Evolutionary conservation across 2,113 vertebrate genomes (phyloP), one percentile per base, ranked within the genome.

Genomic region (Tetrax tetrax): DNA sequence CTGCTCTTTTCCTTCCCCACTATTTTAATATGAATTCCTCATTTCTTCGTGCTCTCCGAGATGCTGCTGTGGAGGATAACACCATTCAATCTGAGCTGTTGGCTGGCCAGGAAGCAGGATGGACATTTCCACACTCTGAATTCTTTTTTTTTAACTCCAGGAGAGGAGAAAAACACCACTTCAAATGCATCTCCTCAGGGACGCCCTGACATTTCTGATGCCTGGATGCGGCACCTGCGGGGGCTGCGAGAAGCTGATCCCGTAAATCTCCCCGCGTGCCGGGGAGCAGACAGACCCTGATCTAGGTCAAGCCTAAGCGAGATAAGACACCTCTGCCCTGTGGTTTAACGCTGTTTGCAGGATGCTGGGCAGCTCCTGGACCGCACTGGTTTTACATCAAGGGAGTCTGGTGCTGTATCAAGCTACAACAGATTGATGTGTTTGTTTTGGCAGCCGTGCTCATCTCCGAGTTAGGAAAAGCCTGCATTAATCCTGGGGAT

Each of bases 391-490:
- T 87, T 91, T 68, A 54, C 47, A 56, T 50, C 50, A 43, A 37
- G 28, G 15, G 33, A 35, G 10, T 7, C 57, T 45, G 63, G 43
- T 75, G 87, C 87, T 4, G 1, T 61, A 68, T 56, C 43, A 64
- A 83, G 81, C 84, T 29, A 3, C 66, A 61, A 22, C 64, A 83
- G 81, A 87, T 74, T 91, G 93, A 92, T 93, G 78, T 60, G 85
- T 77, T 92, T 85, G 57, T 66, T 95, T 87, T 90, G 89, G 94
- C 90, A 93, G 85, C 65, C 16, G 3, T 21, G 85, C 82, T 64
- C 85, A 45, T 53, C 64, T 50, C 81, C 1, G 8, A 37, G 71
- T 35, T 71, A 54, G 61, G 43, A 83, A 71, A 86, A 95, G 61
- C 24, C 75, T 65, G 47, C 68, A 75, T 82, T 85, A 78, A 94